Conservation (phyloP, 2,113 vertebrate species). For the Percina caprodes region DNA sequence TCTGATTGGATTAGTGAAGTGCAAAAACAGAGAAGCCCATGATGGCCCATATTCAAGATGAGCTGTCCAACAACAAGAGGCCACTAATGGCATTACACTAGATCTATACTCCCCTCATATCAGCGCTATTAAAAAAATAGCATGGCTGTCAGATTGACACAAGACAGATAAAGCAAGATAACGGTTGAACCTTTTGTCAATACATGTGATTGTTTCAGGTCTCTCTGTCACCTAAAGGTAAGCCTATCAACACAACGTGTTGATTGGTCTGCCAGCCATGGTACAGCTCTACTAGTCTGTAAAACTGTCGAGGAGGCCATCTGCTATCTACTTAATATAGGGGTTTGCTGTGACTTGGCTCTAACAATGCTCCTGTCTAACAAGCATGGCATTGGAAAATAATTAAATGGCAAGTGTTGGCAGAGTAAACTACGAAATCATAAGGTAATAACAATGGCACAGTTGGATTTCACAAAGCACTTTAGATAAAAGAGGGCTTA, state of each 20-base stretch:
- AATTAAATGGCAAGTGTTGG: background rate
- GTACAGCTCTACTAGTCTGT: background rate
- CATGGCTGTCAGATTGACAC: background rate
- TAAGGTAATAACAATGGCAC: slow-evolving; percentile 1
- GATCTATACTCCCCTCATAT: fast-evolving
- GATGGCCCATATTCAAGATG: background rate
- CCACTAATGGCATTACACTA: background rate
- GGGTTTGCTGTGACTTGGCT: slow-evolving; percentile 2
- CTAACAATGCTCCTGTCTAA: background rate
- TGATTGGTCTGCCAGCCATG: slow-evolving; percentile 7
- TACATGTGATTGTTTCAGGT: background rate
- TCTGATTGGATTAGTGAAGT: slow-evolving; percentile 65
- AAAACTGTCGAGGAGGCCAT: slow-evolving; percentile 63
- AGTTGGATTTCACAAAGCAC: background rate
- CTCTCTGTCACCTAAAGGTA: background rate
- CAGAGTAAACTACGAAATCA: too few species aligned
- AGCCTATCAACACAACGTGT: slow-evolving; percentile 32
- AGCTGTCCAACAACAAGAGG: background rate
- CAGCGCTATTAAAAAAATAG: background rate
- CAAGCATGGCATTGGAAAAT: background rate
- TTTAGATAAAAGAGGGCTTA: slow-evolving; percentile 4
- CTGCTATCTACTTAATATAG: slow-evolving; percentile 57
- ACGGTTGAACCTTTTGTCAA: too few species aligned
- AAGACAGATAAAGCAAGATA: background rate
- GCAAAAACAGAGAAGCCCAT: background rate